Conservation (phyloP, 2,888 invertebrate genomes). For the Amorpha juglandis region DNA sequence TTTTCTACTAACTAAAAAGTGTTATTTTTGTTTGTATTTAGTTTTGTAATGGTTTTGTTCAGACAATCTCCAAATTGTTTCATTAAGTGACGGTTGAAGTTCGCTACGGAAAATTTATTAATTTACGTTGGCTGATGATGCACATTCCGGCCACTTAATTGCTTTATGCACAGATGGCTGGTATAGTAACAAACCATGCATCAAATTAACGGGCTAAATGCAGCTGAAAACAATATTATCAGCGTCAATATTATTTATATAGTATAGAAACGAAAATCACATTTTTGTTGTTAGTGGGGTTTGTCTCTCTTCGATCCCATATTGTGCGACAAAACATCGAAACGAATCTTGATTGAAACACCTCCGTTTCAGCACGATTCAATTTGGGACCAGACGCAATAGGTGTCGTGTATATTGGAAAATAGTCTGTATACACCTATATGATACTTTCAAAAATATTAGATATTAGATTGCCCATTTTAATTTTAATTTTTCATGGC, state of each 20-base stretch:
- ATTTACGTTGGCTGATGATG: conserved; percentile 18
- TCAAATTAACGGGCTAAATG: conserved; percentile 10
- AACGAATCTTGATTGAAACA: conserved; percentile 7
- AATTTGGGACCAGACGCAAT: conserved; percentile 4
- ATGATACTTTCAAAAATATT: neutral
- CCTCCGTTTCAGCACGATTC: neutral
- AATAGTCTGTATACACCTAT: neutral
- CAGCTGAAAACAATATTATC: neutral
- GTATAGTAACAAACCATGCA: conserved; percentile 5
- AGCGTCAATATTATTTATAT: neutral
- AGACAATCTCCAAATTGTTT: conserved; percentile 1
- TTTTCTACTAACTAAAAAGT: too few species aligned
- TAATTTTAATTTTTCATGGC: too few species aligned
- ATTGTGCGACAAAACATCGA: neutral
- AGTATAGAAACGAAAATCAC: too few species aligned
- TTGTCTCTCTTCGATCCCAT: neutral
- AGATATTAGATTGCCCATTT: too few species aligned
- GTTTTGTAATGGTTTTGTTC: neutral
- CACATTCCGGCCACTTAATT: conserved; percentile 12
- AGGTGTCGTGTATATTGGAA: neutral
- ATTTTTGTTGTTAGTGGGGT: neutral
- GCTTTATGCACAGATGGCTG: conserved; percentile 2
- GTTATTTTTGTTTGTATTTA: too few species aligned
- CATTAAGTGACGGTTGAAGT: conserved; percentile 13
- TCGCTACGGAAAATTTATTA: conserved; percentile 7